Percentiles rank a stretch among this genome's conserved stretches.
Conservation (phyloP, 2,113 vertebrate genomes). For the Malurus melanocephalus region DNA sequence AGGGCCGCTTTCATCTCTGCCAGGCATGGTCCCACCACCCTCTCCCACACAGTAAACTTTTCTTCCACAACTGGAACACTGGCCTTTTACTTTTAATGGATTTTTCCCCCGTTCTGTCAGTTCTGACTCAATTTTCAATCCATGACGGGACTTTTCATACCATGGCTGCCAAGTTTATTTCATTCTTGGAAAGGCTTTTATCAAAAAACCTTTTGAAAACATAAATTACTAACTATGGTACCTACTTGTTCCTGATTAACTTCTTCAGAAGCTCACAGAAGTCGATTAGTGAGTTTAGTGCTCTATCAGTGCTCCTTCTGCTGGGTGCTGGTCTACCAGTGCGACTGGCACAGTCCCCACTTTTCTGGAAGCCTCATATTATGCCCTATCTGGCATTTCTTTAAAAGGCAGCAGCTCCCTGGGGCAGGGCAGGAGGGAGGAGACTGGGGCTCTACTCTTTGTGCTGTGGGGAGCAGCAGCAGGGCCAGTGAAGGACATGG, state of each 20-base stretch:
- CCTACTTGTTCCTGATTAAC: background rate
- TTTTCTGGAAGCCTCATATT: background rate
- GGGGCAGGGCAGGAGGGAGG: background rate
- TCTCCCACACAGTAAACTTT: background rate
- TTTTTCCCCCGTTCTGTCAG: background rate
- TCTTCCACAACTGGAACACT: background rate
- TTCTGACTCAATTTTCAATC: slow-evolving; percentile 3
- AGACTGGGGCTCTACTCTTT: background rate
- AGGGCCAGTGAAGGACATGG: background rate
- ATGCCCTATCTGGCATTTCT: background rate
- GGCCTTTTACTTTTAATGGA: background rate
- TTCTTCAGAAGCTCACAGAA: background rate
- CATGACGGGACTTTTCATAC: background rate
- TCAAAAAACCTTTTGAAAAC: background rate
- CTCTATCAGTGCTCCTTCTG: background rate
- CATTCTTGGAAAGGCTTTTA: slow-evolving; percentile 6
- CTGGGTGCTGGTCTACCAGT: background rate
- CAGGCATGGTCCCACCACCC: background rate
- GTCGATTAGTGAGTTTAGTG: background rate
- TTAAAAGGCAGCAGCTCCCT: background rate
- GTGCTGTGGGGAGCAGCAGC: background rate
- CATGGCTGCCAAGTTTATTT: background rate
- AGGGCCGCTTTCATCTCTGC: background rate
- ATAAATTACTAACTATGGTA: background rate
- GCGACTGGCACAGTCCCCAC: rapidly evolving